phyloP scores from a whole-genome alignment of 2,113 vertebrate genomes.

The Parus major region DNA sequence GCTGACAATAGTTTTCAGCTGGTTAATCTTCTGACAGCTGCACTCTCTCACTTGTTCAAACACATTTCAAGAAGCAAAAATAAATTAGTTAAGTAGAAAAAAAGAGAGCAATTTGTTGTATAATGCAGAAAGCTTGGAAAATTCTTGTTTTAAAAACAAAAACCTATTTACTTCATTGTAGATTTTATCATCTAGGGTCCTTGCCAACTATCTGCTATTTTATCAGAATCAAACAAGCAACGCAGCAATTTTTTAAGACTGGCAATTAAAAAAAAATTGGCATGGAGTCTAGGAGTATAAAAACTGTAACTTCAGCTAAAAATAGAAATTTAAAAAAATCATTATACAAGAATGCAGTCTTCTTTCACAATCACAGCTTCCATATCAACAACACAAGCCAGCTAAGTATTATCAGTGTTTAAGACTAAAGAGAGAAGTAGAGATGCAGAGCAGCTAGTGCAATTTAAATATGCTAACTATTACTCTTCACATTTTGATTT shows the following conservation, averaged over 20 bases:
- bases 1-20: constrained; percentile 82
- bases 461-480: neutral
- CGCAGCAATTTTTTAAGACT: neutral
- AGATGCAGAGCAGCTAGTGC: neutral
- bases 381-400: neutral
- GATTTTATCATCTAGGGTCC: neutral
- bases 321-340: neutral
- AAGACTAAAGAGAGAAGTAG: neutral
- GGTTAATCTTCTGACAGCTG: constrained; percentile 82
- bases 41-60: constrained; percentile 79
- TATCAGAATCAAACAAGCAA: constrained; percentile 4
- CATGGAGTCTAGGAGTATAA: neutral
- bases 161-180: neutral
- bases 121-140: constrained; percentile 34
- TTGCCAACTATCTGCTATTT: neutral
- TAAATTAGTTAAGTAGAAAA: constrained; percentile 69
- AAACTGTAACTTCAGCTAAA: constrained; percentile 22
- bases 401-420: neutral
- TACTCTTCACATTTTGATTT: neutral
- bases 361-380: constrained; percentile 3
- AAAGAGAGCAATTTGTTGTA: constrained; percentile 55
- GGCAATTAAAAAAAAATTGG: neutral
- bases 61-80: constrained; percentile 76
- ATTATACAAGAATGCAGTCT: neutral
- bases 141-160: constrained; percentile 22